These are phyloP conservation scores for Lophochroa leadbeateri DNA, from an alignment of 2,113 vertebrate genomes.

Conservation along the genomic window DNA sequence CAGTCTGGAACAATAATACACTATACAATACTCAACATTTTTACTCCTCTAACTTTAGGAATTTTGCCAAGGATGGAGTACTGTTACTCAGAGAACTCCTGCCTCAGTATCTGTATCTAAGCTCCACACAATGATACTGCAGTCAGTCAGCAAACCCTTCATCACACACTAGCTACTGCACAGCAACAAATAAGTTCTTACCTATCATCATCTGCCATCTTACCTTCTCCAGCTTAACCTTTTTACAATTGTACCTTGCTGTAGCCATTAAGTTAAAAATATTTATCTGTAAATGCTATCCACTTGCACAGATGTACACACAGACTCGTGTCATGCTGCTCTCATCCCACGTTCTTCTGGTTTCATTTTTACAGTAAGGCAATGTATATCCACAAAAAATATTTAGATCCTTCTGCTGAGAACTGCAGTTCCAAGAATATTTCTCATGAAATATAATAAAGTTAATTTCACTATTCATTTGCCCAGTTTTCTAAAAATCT, in stretches of 20 bases:
- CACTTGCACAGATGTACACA: neutral
- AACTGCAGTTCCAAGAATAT: neutral
- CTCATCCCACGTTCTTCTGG: neutral
- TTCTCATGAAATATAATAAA: neutral
- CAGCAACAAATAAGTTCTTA: neutral
- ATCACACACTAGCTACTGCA: neutral
- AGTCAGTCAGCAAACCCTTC: neutral
- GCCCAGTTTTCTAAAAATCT: neutral
- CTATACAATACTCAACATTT: constrained; percentile 21
- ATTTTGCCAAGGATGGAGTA: constrained; percentile 43
- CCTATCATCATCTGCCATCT: neutral
- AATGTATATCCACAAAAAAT: neutral
- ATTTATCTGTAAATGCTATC: neutral
- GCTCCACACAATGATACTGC: fast-evolving
- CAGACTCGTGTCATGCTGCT: neutral
- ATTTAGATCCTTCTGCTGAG: neutral
- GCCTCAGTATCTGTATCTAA: neutral
- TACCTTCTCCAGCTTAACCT: neutral
- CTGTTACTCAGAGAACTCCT: neutral
- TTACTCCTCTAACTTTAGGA: constrained; percentile 19
- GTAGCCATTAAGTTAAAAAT: neutral
- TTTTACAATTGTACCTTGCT: neutral
- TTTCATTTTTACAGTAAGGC: neutral
- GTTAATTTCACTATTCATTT: neutral
- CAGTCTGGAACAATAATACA: constrained; percentile 39